phyloP scores from a whole-genome alignment of 2,797 vertebrate genomes.

The Hippoglossus hippoglossus region DNA sequence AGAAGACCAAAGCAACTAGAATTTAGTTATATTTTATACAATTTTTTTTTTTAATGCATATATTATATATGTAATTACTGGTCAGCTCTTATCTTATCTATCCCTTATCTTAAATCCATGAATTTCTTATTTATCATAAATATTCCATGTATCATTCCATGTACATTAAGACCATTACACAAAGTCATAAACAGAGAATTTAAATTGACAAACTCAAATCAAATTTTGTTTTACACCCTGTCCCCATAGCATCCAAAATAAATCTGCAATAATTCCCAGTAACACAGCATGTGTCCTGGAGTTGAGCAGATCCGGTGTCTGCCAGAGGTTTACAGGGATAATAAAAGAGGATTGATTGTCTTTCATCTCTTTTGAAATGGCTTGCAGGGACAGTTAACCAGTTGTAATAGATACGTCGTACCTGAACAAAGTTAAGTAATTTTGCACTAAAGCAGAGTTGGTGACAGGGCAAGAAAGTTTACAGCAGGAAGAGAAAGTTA shows the following conservation, averaged over 20 bases:
- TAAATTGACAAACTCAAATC: too few species aligned
- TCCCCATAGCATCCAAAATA: not conserved
- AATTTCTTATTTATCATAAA: too few species aligned
- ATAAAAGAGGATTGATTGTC: not conserved
- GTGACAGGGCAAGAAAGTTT: not conserved
- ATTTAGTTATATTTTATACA: too few species aligned
- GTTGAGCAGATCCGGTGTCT: not conserved
- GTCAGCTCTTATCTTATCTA: too few species aligned
- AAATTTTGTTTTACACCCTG: not conserved
- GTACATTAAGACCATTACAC: too few species aligned
- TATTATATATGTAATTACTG: too few species aligned
- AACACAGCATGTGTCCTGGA: not conserved
- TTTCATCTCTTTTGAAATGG: conserved; percentile 1
- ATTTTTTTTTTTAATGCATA: too few species aligned
- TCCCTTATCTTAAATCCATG: too few species aligned
- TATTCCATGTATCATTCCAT: too few species aligned
- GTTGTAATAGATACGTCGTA: not conserved
- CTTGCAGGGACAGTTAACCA: not conserved
- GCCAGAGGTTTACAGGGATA: not conserved
- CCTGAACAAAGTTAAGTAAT: not conserved
- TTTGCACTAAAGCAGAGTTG: not conserved
- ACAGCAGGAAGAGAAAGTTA: not conserved
- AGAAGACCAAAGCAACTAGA: too few species aligned
- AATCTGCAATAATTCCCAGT: not conserved
- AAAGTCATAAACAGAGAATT: too few species aligned